These are phyloP conservation scores for Nemotelus nigrinus DNA, from an alignment of 2,888 invertebrate species.

Conservation along the genomic window DNA sequence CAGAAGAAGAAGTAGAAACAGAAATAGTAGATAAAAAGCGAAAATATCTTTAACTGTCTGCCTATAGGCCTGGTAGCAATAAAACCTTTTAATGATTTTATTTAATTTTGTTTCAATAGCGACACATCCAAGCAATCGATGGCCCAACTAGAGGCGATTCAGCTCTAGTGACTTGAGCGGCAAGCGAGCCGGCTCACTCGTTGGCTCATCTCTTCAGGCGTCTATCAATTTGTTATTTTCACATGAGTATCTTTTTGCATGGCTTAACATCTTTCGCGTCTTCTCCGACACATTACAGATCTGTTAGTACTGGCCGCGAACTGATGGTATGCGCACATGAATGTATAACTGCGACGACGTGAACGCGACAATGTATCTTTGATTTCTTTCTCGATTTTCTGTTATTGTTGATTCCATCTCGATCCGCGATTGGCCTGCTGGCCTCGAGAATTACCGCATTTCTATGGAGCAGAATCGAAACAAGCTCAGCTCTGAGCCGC, in stretches of 20 bases:
- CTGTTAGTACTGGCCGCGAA: not conserved
- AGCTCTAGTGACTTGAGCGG: not conserved
- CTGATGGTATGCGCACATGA: not conserved
- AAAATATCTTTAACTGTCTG: not conserved
- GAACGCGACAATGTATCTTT: not conserved
- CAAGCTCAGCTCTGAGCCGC: constrained; percentile 35
- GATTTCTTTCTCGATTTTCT: constrained; percentile 29
- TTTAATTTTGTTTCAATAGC: constrained; percentile 40
- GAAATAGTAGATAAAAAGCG: not conserved
- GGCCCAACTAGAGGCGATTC: constrained; percentile 1
- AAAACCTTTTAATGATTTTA: constrained; percentile 43
- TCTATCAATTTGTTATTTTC: constrained; percentile 26
- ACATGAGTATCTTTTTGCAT: constrained; percentile 26
- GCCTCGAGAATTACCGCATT: constrained; percentile 22
- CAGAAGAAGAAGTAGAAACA: not conserved
- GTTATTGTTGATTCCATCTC: constrained; percentile 6
- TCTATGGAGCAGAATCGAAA: constrained; percentile 31
- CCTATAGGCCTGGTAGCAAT: constrained; percentile 22
- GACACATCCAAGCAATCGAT: constrained; percentile 1
- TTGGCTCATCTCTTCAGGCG: constrained; percentile 20
- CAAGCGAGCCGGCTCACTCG: not conserved
- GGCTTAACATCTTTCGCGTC: constrained; percentile 3
- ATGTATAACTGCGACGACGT: not conserved
- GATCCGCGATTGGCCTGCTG: constrained; percentile 23
- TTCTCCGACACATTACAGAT: not conserved